Base-by-base conservation (phyloP, 1,140 invertebrate genomes). In the Bursaphelenchus mucronatus region DNA sequence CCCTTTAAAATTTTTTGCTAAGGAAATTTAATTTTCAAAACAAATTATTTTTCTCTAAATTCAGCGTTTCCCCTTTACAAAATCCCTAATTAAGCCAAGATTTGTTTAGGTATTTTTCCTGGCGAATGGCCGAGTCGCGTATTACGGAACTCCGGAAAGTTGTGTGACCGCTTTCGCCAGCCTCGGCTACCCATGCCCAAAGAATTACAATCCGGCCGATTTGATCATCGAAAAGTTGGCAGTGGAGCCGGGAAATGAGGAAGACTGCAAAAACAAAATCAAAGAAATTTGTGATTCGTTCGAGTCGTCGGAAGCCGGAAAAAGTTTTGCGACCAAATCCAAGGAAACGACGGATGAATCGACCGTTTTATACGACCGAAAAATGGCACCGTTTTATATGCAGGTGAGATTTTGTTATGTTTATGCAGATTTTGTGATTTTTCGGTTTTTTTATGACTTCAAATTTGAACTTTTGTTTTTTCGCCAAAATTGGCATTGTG, bases 161-260 rank as follows among this genome's bases (percentile, higher is more conserved):
- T 68, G 72, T 13, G 55, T 81, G 30, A 46, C 52, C 8, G 69
- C 81, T 64, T 73, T 81, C 19, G 51, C 59, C 15, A 49, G 54
- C 8, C 82, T 88, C 41, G 90, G 90, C 7, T 90, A 90, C 82
- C 82, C 84, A 8, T 91, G 90, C 76, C 81, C 82, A 9, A 52
- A 59, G 46, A 74, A 82, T 5, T 90, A 86, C 81, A 90, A 89
- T 79, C 85, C 86, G 17, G 88, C 88, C 0, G 88, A 90, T 79
- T 88, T 87, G 75, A 87, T 87, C 73, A 87, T 90, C 2, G 82
- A 85, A 30, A 85, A 87, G 57, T 81, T 89, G 30, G 58, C 66
- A 10, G 49, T 76, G 8, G 62, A 75, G 11, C 43, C 61, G 64
- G 15, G 59, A 10, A 59, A 84, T 17, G 85, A 87, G 57, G 71